These are phyloP conservation scores for Propithecus deckenii DNA, from an alignment of 2,797 vertebrate species.

Conservation along the genomic window DNA sequence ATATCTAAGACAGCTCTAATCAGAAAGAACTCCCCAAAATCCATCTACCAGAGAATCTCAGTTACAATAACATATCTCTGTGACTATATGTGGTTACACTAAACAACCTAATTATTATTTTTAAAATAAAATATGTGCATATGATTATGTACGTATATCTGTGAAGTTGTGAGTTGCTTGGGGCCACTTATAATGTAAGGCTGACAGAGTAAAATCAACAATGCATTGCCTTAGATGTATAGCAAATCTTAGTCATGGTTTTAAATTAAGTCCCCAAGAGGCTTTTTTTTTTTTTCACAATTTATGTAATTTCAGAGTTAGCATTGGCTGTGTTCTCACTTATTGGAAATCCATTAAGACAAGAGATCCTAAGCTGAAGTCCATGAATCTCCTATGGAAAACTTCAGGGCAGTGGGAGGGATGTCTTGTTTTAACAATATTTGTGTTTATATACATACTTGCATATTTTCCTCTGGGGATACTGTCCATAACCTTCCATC, in stretches of 20 bases:
- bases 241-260: constrained; percentile 54
- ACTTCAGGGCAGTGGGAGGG: neutral
- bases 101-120: constrained; percentile 64
- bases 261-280: constrained; percentile 64
- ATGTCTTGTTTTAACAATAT: neutral
- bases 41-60: constrained; percentile 32
- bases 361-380: constrained; percentile 30
- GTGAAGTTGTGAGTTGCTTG: constrained; percentile 62
- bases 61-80: constrained; percentile 73
- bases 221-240: constrained; percentile 25
- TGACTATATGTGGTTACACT: constrained; percentile 29
- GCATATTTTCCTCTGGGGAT: neutral
- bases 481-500: neutral
- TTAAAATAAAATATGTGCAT: constrained; percentile 73
- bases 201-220: constrained; percentile 68
- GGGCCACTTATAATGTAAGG: constrained; percentile 62
- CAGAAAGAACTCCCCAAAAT: constrained; percentile 71
- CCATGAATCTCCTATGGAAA: neutral
- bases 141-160: constrained; percentile 58
- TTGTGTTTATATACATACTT: neutral
- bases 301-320: constrained; percentile 44
- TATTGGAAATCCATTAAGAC: constrained; percentile 35
- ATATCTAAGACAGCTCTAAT: constrained; percentile 80
- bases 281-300: neutral
- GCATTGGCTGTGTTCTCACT: neutral